phyloP scores from a whole-genome alignment of 2,888 invertebrate genomes.

The Heliconius ethilla region DNA sequence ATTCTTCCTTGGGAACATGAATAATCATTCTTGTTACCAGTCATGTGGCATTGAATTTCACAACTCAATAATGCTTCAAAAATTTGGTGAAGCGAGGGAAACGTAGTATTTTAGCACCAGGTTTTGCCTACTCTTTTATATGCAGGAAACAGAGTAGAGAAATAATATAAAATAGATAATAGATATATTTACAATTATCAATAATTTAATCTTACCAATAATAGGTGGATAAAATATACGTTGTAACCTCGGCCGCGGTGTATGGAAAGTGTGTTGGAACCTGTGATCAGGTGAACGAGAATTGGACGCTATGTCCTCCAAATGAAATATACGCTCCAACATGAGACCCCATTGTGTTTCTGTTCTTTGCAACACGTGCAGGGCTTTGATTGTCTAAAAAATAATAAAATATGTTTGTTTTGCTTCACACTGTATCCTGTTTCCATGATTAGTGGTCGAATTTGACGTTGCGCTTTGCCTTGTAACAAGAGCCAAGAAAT shows the following conservation, averaged over 20 bases:
- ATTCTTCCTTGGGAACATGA: neutral
- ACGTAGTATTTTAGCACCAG: neutral
- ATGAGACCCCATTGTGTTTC: constrained; percentile 96
- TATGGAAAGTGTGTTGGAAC: constrained; percentile 87
- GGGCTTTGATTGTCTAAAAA: constrained; percentile 89
- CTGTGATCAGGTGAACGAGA: constrained; percentile 80
- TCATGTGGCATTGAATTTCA: neutral
- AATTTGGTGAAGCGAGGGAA: neutral
- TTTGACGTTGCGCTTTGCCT: neutral
- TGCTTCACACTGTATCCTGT: neutral
- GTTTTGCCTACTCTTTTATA: neutral
- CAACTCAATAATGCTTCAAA: neutral
- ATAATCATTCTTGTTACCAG: neutral
- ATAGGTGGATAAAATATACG: constrained; percentile 85
- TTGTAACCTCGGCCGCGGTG: constrained; percentile 81
- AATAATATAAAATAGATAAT: too few relatives aligned
- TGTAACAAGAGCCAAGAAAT: neutral
- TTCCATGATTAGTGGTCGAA: too few relatives aligned
- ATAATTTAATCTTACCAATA: constrained; percentile 75
- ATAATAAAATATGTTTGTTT: neutral
- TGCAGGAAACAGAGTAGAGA: neutral
- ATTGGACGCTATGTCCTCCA: constrained; percentile 95
- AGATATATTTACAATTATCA: too few relatives aligned
- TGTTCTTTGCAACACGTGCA: constrained; percentile 95
- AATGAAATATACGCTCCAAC: constrained; percentile 88